Evolutionary conservation across 1,140 invertebrate genomes (phyloP).

Genomic region (Drosophila elegans): DNA sequence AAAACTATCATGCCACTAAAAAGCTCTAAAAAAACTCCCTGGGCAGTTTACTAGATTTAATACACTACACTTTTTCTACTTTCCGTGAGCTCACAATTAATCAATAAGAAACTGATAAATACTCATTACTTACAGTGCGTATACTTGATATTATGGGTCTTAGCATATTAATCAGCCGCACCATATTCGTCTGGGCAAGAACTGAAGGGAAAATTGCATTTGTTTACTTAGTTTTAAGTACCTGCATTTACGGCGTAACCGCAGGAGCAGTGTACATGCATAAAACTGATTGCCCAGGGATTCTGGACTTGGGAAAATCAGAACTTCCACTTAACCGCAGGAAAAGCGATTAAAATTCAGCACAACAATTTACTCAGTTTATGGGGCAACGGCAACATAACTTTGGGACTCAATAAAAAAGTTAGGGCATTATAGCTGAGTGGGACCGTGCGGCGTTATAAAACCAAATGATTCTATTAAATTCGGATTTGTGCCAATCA

Average conservation of each 20-base stretch:
- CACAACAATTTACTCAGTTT: slow-evolving; percentile 77
- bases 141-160: background rate
- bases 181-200: background rate
- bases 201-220: slow-evolving; percentile 26
- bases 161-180: slow-evolving; percentile 14
- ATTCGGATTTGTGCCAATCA: slow-evolving; percentile 78
- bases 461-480: slow-evolving; percentile 81
- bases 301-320: slow-evolving; percentile 24
- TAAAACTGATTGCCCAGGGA: background rate
- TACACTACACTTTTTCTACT: no score
- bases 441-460: slow-evolving; percentile 37
- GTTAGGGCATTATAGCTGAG: background rate
- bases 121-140: no score
- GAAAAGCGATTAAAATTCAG: slow-evolving; percentile 73
- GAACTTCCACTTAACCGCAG: slow-evolving; percentile 32
- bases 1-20: background rate
- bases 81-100: background rate
- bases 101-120: background rate
- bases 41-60: no score
- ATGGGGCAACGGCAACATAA: slow-evolving; percentile 72
- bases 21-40: background rate
- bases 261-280: background rate
- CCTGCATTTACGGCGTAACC: slow-evolving; percentile 12
- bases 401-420: slow-evolving; percentile 73
- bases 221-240: slow-evolving; percentile 43